Percentiles rank a stretch among this genome's conserved stretches.
Evolutionary conservation across 2,113 vertebrate genomes (phyloP).

Genomic region (Perognathus longimembris): DNA sequence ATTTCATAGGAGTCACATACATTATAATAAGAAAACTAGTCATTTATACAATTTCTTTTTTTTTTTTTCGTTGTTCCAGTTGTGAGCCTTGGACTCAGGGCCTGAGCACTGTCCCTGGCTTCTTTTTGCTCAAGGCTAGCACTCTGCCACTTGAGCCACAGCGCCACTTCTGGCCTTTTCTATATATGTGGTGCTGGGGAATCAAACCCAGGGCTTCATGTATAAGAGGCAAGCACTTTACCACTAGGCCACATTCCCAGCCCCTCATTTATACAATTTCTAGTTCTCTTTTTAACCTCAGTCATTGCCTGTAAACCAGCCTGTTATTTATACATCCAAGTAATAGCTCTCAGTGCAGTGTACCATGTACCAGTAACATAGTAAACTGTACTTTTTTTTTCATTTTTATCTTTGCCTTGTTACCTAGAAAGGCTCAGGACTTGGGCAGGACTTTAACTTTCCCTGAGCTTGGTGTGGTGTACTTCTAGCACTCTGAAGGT

Average conservation of each 20-base stretch:
- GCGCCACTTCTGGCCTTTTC: too few relatives aligned
- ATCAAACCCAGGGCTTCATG: too few relatives aligned
- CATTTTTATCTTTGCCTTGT: constrained; percentile 20
- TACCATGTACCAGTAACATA: background rate
- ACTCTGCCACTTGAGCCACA: too few relatives aligned
- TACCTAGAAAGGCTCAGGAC: constrained; percentile 5
- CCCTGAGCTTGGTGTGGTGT: background rate
- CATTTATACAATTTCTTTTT: background rate
- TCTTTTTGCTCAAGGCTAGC: too few relatives aligned
- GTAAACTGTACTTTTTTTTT: background rate
- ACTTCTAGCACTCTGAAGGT: too few relatives aligned
- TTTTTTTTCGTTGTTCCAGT: too few relatives aligned
- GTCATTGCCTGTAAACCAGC: background rate
- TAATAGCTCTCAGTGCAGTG: constrained; percentile 10
- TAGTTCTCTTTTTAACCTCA: constrained; percentile 32
- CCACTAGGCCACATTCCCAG: too few relatives aligned
- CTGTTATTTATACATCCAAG: constrained; percentile 27
- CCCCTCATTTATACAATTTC: background rate
- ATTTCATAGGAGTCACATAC: constrained; percentile 15
- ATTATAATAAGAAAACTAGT: constrained; percentile 16
- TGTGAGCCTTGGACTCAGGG: too few relatives aligned
- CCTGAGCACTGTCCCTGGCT: too few relatives aligned
- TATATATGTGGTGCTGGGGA: too few relatives aligned
- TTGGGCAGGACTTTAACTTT: constrained; percentile 33
- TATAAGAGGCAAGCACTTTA: too few relatives aligned